A percentile compares a stretch with the other conserved stretches of the same genome.
These are phyloP conservation scores for Drosophila barbarae DNA, from an alignment of 2,888 invertebrate genomes.

Conservation along the genomic window DNA sequence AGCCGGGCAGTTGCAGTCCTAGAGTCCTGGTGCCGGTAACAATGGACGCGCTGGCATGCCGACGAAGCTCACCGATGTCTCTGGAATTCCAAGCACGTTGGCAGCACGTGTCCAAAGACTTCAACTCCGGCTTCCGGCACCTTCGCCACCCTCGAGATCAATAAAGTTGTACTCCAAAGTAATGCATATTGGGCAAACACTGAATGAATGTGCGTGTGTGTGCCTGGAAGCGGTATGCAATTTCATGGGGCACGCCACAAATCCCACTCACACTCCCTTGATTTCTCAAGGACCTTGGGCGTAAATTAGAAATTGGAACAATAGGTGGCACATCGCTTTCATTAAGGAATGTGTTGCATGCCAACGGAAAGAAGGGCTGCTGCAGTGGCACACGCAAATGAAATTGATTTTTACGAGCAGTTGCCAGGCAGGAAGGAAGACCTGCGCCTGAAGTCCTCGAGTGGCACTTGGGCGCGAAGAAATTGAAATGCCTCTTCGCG, in stretches of 20 bases:
- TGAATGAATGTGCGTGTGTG: conserved; percentile 30
- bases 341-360: conserved; percentile 69
- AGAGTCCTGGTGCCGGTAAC: conserved; percentile 37
- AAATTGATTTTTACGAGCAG: conserved; percentile 70
- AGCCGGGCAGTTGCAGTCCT: conserved; percentile 15
- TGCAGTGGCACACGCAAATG: conserved; percentile 55
- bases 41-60: conserved; percentile 55
- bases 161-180: conserved; percentile 45
- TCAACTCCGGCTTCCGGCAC: conserved; percentile 35
- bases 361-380: conserved; percentile 57
- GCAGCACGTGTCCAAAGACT: conserved; percentile 75
- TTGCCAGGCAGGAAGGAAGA: conserved; percentile 47
- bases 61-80: conserved; percentile 51
- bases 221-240: conserved; percentile 58
- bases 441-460: conserved; percentile 56
- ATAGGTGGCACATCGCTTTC: conserved; percentile 64
- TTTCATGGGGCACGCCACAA: conserved; percentile 50
- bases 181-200: conserved; percentile 48
- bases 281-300: conserved; percentile 64
- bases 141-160: conserved; percentile 30
- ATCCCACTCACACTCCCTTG: conserved; percentile 27
- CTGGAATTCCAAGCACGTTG: conserved; percentile 77
- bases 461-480: conserved; percentile 64
- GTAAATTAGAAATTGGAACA: conserved; percentile 73
- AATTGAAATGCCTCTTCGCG: conserved; percentile 62